Evolutionary conservation across 2,888 invertebrate species (phyloP), one percentile per base, ranked within the genome.

Genomic region (Liopterus haemorrhoidalis): DNA sequence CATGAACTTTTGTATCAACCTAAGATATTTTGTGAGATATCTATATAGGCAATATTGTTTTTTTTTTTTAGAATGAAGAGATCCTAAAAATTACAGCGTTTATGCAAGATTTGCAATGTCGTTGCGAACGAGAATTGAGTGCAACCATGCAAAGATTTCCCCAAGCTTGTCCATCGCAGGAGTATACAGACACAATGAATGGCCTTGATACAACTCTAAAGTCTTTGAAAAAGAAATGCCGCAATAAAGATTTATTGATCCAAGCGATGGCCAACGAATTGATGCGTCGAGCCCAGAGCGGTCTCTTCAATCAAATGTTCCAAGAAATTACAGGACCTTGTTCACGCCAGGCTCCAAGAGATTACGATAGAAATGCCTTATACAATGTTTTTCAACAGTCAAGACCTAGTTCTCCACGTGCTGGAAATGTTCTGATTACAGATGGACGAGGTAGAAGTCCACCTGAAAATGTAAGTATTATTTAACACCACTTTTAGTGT

Each of bases 231-330:
- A 54, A 59, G 18, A 65, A 66, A 45, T 65, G 65, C 43, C 58
- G 55, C 37, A 58, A 59, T 3, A 66, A 66, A 45, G 67, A 66
- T 51, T 54, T 52, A 19, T 57, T 66, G 57, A 66, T 66, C 37
- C 56, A 59, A 5, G 59, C 57, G 1, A 61, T 66, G 59, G 60
- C 62, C 9, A 54, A 59, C 2, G 63, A 66, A 42, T 49, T 66
- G 20, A 54, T 57, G 32, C 31, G 52, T 32, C 54, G 61, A 4
- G 56, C 59, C 3, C 54, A 57, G 18, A 54, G 49, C 20, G 48
- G 46, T 22, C 25, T 49, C 9, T 53, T 54, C 25, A 28, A 49
- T 15, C 11, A 50, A 3, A 43, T 56, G 47, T 22, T 56, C 2
- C 27, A 41, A n/a, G 38, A 45, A 14, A 38, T 53, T 16, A 39